A percentile compares a stretch with the other conserved stretches of the same genome.
These are phyloP conservation scores for Pachyuromys duprasi DNA, from an alignment of 2,797 vertebrate species.

Conservation along the genomic window DNA sequence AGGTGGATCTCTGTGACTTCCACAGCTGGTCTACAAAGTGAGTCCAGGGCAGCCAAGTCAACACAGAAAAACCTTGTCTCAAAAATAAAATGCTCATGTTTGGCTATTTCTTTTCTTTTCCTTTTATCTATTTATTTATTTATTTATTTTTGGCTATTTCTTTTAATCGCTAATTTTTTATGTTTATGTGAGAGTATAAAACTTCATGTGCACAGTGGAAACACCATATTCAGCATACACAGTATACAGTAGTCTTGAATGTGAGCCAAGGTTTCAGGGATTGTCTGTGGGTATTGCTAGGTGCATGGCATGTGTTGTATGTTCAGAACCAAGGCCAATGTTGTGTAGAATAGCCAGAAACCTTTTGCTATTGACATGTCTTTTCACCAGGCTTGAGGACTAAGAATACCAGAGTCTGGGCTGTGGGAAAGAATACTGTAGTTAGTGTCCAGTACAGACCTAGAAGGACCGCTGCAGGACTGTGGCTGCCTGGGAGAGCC, in stretches of 20 bases:
- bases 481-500: accelerated
- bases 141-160: background rate
- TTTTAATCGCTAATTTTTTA: background rate
- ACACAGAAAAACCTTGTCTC: too few relatives aligned
- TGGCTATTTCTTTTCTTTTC: background rate
- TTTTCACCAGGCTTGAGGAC: background rate
- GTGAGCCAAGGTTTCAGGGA: background rate
- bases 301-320: background rate
- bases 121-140: too few relatives aligned
- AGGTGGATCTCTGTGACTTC: too few relatives aligned
- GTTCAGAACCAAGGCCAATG: background rate
- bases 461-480: background rate
- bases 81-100: background rate
- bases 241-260: background rate
- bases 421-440: background rate
- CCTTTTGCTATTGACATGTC: background rate
- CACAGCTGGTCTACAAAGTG: too few relatives aligned
- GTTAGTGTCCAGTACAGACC: background rate
- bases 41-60: too few relatives aligned
- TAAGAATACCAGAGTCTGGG: background rate
- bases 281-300: background rate
- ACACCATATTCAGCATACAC: background rate
- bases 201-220: background rate
- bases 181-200: background rate
- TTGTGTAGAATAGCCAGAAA: background rate